Evolutionary conservation across 2,888 invertebrate species (phyloP).

Genomic region (Cynaeus angustus): DNA sequence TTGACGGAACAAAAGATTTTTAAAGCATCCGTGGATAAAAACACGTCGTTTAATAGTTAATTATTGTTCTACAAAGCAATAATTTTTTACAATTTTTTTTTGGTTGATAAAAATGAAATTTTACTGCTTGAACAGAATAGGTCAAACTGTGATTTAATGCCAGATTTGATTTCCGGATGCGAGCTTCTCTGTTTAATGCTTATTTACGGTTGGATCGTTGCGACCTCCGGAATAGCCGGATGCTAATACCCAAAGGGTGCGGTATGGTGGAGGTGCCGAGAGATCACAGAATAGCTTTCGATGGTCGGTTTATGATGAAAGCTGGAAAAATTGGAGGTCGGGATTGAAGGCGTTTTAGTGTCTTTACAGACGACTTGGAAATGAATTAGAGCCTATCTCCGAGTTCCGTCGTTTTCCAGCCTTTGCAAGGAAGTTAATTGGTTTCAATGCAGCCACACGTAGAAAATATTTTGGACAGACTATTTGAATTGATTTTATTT

Average conservation of each 20-base stretch:
- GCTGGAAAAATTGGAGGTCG: conserved; percentile 2
- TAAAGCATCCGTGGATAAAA: too few relatives aligned
- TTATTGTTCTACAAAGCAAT: too few relatives aligned
- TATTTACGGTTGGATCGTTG: conserved; percentile 28
- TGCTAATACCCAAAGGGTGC: conserved; percentile 18
- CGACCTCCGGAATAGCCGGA: conserved; percentile 25
- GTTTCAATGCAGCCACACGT: too few relatives aligned
- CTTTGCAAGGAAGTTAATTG: too few relatives aligned
- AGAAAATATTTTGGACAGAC: too few relatives aligned
- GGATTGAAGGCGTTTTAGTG: conserved; percentile 3
- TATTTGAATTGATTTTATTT: too few relatives aligned
- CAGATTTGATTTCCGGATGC: conserved; percentile 21
- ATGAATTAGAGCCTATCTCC: conserved; percentile 9
- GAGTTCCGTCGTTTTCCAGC: neutral
- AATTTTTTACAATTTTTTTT: too few relatives aligned
- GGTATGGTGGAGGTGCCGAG: conserved; percentile 25
- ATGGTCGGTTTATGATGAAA: conserved; percentile 11
- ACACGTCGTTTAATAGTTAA: too few relatives aligned
- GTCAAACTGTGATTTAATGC: conserved; percentile 31
- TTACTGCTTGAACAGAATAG: neutral
- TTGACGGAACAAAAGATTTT: too few relatives aligned
- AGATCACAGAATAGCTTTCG: conserved; percentile 13
- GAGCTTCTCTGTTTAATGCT: conserved; percentile 24
- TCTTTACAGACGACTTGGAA: conserved; percentile 5
- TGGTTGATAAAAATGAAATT: too few relatives aligned